These are phyloP conservation scores for Pogonophryne albipinna DNA, from an alignment of 2,797 vertebrate species.

Conservation along the genomic window DNA sequence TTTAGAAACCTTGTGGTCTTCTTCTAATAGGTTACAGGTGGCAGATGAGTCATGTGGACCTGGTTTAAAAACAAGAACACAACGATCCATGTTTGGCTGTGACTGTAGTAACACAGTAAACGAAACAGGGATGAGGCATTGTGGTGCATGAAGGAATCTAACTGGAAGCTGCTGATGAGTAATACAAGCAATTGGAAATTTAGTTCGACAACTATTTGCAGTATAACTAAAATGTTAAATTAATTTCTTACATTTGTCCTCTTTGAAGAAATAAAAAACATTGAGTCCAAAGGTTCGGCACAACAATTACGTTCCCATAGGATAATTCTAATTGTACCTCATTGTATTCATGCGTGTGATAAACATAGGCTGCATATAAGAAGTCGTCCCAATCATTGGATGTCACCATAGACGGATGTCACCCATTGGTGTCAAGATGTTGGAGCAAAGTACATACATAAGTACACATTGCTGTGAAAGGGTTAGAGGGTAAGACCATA, in stretches of 20 bases:
- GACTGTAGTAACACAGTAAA: not conserved
- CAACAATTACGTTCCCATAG: not conserved
- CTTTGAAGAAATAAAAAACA: not conserved
- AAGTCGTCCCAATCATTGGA: no score
- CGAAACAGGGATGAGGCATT: not conserved
- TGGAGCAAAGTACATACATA: no score
- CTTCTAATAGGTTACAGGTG: not conserved
- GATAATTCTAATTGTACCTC: conserved; percentile 7
- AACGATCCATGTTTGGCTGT: not conserved
- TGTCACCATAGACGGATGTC: no score
- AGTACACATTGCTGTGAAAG: no score
- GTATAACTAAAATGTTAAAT: not conserved
- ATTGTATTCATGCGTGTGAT: not conserved
- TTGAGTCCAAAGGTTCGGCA: not conserved
- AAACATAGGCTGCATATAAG: no score
- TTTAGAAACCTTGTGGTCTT: not conserved
- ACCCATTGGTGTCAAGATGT: no score
- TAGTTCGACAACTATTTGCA: not conserved
- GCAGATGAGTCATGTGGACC: conserved; percentile 2
- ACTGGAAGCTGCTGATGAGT: not conserved
- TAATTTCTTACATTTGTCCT: not conserved
- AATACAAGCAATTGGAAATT: not conserved
- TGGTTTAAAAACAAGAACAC: not conserved
- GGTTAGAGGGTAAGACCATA: no score
- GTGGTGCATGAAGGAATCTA: not conserved